phyloP scores from a whole-genome alignment of 2,113 vertebrate species.

The Eira barbara region DNA sequence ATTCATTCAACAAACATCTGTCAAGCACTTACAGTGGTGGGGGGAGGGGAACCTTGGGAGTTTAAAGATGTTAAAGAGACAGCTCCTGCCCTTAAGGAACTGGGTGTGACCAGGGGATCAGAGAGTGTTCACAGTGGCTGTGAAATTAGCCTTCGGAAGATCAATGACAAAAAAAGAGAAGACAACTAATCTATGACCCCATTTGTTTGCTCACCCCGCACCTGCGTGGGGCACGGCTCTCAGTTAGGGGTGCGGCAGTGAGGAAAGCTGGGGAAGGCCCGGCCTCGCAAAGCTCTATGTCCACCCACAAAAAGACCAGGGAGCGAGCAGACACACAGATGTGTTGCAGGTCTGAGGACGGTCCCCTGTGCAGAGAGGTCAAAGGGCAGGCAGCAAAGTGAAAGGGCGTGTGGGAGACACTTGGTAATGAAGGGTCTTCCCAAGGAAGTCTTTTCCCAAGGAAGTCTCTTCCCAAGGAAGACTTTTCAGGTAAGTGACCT shows the following conservation, averaged over 20 bases:
- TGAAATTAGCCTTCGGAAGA: neutral
- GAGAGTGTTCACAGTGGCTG: neutral
- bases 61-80: neutral
- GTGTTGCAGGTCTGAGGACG: neutral
- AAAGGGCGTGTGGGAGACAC: neutral
- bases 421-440: neutral
- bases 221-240: neutral
- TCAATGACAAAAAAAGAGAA: neutral
- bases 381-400: too few relatives aligned
- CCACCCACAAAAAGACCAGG: neutral
- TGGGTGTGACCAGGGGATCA: neutral
- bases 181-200: neutral
- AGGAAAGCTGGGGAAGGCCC: neutral
- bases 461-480: neutral
- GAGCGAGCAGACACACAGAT: rapidly evolving
- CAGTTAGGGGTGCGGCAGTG: rapidly evolving
- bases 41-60: neutral
- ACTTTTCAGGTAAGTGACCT: neutral
- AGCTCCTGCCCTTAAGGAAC: neutral
- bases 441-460: neutral
- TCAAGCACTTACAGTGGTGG: neutral
- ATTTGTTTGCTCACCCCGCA: neutral
- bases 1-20: neutral
- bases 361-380: neutral
- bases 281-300: neutral